phyloP scores from a whole-genome alignment of 2,797 vertebrate species.

The Pangasius macronema region DNA sequence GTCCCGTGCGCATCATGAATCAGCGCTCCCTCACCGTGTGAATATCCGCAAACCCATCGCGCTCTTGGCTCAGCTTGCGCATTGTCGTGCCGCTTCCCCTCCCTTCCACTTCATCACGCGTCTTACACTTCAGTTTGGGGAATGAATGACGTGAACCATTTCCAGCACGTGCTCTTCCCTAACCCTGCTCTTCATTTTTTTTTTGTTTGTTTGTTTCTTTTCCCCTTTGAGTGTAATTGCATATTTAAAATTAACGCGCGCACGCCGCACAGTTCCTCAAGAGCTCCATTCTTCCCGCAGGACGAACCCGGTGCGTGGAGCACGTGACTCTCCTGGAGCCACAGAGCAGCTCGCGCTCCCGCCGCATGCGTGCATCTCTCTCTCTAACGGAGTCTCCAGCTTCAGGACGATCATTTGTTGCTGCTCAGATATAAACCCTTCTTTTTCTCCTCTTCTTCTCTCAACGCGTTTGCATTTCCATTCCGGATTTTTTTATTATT shows the following conservation, averaged over 20 bases:
- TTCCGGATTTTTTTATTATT: slow-evolving; percentile 3
- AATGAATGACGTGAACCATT: neutral
- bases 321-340: slow-evolving; percentile 60
- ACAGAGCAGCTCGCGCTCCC: slow-evolving; percentile 55
- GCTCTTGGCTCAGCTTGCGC: slow-evolving; percentile 20
- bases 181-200: neutral
- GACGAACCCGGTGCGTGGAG: slow-evolving; percentile 53
- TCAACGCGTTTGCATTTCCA: slow-evolving; percentile 6
- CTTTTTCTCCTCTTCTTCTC: neutral
- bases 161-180: neutral
- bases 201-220: too few relatives aligned
- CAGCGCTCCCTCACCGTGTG: neutral
- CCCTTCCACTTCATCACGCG: neutral
- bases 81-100: neutral
- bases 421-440: slow-evolving; percentile 23
- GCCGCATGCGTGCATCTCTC: slow-evolving; percentile 54
- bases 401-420: slow-evolving; percentile 54
- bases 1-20: slow-evolving; percentile 18
- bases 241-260: slow-evolving; percentile 2
- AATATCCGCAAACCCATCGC: slow-evolving; percentile 21
- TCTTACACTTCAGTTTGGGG: neutral
- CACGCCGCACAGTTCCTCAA: slow-evolving; percentile 15
- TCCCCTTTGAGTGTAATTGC: neutral
- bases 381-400: slow-evolving; percentile 47
- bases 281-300: slow-evolving; percentile 43